Conservation (phyloP, 2,797 vertebrate species). For the Syngnathus acus region DNA sequence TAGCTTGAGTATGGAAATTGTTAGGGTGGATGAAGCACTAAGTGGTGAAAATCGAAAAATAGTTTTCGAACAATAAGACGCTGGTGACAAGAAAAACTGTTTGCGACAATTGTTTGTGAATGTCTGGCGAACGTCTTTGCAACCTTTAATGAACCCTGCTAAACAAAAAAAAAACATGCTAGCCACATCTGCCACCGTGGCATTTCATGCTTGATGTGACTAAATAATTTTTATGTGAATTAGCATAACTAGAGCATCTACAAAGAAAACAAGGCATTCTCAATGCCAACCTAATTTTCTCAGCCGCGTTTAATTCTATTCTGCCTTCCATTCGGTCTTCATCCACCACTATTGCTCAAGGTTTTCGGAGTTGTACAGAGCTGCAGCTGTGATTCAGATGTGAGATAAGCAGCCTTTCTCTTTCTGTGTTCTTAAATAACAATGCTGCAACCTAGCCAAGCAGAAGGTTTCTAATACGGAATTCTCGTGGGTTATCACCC, state of each 20-base stretch:
- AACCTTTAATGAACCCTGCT: too few relatives aligned
- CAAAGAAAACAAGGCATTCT: not conserved
- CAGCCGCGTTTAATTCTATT: not conserved
- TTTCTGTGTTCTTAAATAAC: constrained; percentile 6
- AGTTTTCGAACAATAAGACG: too few relatives aligned
- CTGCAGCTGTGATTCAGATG: not conserved
- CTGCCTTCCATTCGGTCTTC: not conserved
- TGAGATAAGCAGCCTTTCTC: not conserved
- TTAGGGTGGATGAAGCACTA: not conserved
- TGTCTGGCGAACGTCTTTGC: too few relatives aligned
- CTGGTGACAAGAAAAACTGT: too few relatives aligned
- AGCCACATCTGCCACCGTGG: too few relatives aligned
- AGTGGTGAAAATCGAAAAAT: too few relatives aligned
- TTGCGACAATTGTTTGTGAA: too few relatives aligned
- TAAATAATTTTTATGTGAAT: too few relatives aligned
- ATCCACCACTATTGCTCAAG: not conserved
- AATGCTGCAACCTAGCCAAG: constrained; percentile 8
- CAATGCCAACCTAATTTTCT: not conserved
- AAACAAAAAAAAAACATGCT: too few relatives aligned
- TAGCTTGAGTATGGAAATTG: not conserved
- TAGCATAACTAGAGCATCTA: too few relatives aligned
- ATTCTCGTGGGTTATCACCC: constrained; percentile 17
- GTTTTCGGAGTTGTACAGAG: not conserved
- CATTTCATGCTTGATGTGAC: too few relatives aligned
- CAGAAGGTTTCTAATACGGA: constrained; percentile 17